Evolutionary conservation across 2,797 vertebrate species (phyloP), one percentile per base, ranked within the genome.

Genomic region (Danio jaintianensis): DNA sequence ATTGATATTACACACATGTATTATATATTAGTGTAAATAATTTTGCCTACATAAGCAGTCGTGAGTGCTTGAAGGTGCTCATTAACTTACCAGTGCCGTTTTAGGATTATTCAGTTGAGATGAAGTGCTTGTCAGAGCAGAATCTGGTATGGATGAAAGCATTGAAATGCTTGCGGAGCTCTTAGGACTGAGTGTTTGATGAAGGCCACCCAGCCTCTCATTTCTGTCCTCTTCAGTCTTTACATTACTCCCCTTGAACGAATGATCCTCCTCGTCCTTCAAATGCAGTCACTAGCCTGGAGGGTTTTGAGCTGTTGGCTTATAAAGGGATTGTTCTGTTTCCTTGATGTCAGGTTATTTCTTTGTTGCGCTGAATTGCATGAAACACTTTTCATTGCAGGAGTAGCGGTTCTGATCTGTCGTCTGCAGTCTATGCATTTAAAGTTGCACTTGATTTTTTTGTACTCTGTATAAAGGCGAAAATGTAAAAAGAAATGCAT

Each of bases 361-460:
- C 48, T 79, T 63, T 79, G 40, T 79, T 72, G 66, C 66, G 22
- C 45, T 78, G 64, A 70, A 61, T 78, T 69, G 55, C 66, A 70
- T 61, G 61, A 61, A 78, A 29, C 20, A 3, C 20, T 45, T 70
- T 48, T 16, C 59, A 72, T 18, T 56, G 38, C 40, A 12, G 56
- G 85, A 84, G 82, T 74, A 77, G 68, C 10, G 81, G 79, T 9
- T 61, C 75, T 48, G 55, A 59, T 36, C 8, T 52, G 22, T 52
- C 55, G 16, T 79, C 45, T 16, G 62, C 11, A 29, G 61, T 18
- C 36, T 42, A 38, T 52, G 48, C 50, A 18, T 22, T 22, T 18
- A 5, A 42, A 52, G 7, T 38, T 79, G 10, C 4, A 18, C 56
- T 43, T 48, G 6, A 36, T 75, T 36, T 61, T 12, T 36, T 42